phyloP scores from a whole-genome alignment of 2,888 invertebrate species.

The Scelioninae gen. 1 region DNA sequence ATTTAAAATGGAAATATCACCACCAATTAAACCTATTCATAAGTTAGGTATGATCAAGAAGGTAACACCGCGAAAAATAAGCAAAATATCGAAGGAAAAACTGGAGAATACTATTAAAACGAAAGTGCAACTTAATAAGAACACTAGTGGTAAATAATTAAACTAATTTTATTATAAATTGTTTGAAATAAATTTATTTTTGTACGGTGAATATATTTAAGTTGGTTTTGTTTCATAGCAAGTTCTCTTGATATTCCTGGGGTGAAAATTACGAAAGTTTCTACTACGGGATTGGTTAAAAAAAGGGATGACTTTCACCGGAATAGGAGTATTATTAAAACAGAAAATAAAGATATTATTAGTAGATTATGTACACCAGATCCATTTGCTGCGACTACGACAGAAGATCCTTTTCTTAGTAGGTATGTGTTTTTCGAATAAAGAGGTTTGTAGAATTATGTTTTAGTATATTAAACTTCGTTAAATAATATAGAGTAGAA shows the following conservation, averaged over 20 bases:
- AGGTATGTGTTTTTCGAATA: slow-evolving; percentile 70
- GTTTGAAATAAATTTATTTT: too few relatives aligned
- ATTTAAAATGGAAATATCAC: slow-evolving; percentile 74
- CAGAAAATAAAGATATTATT: slow-evolving; percentile 80
- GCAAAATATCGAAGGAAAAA: slow-evolving; percentile 76
- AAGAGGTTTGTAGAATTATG: too few relatives aligned
- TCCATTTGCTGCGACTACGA: slow-evolving; percentile 86
- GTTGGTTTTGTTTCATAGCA: slow-evolving; percentile 58
- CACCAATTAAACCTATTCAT: slow-evolving; percentile 69
- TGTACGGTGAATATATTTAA: too few relatives aligned
- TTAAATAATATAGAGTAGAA: too few relatives aligned
- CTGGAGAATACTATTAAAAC: slow-evolving; percentile 70
- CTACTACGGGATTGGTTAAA: slow-evolving; percentile 72
- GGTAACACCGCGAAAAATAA: slow-evolving; percentile 74
- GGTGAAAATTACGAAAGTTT: slow-evolving; percentile 76
- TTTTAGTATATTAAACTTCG: too few relatives aligned
- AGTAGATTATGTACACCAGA: slow-evolving; percentile 84
- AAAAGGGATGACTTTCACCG: slow-evolving; percentile 54
- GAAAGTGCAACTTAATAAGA: slow-evolving; percentile 72
- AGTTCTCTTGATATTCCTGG: slow-evolving; percentile 73
- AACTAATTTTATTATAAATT: slow-evolving; percentile 15
- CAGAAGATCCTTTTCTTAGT: slow-evolving; percentile 88
- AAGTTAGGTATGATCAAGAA: slow-evolving; percentile 24
- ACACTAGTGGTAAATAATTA: slow-evolving; percentile 68
- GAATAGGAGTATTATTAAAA: slow-evolving; percentile 74